These are phyloP conservation scores for Indicator indicator DNA, from an alignment of 2,113 vertebrate species.

Conservation along the genomic window DNA sequence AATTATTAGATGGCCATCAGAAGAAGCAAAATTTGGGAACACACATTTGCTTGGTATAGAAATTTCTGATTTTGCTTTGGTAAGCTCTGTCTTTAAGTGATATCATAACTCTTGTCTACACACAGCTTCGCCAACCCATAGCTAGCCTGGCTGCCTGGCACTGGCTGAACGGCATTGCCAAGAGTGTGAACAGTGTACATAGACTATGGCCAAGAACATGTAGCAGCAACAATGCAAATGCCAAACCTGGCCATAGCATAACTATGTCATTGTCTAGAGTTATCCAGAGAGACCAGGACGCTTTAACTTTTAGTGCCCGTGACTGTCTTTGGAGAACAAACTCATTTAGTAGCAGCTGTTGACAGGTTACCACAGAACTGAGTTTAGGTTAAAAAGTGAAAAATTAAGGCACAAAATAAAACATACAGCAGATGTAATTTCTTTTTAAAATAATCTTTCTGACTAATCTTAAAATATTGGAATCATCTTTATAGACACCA, in stretches of 20 bases:
- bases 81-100: neutral
- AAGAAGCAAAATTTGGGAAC: neutral
- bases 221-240: neutral
- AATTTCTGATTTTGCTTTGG: neutral
- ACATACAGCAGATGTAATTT: rapidly evolving
- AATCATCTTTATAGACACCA: neutral
- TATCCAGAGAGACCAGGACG: neutral
- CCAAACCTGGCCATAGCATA: neutral
- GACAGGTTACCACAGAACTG: rapidly evolving
- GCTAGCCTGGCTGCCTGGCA: neutral
- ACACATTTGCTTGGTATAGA: neutral
- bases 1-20: neutral
- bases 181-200: rapidly evolving
- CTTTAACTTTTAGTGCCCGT: neutral
- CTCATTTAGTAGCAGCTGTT: neutral
- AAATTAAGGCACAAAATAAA: neutral
- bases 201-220: neutral
- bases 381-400: neutral
- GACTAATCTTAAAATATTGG: neutral
- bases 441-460: neutral
- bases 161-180: no score
- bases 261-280: neutral
- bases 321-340: neutral
- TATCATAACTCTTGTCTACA: neutral
- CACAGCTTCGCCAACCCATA: neutral